These are phyloP conservation scores for Drosophila anomelani DNA, from an alignment of 2,888 invertebrate genomes.

Conservation along the genomic window DNA sequence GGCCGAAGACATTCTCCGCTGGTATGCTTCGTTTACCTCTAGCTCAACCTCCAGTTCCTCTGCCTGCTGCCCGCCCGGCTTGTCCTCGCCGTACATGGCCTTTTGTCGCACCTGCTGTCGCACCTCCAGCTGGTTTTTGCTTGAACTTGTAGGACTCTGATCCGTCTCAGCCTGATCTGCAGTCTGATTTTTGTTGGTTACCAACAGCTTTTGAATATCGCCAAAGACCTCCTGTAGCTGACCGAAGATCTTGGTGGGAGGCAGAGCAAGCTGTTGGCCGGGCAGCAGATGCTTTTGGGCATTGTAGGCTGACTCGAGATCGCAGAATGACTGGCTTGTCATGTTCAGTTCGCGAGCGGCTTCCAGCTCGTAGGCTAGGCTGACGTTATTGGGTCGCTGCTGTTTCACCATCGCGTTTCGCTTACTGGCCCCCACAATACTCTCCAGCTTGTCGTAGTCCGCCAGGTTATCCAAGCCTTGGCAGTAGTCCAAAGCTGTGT, in stretches of 20 bases:
- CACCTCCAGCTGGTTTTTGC: slow-evolving; percentile 40
- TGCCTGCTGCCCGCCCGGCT: not conserved
- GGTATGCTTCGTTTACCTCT: slow-evolving; percentile 29
- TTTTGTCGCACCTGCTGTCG: slow-evolving; percentile 49
- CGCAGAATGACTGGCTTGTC: slow-evolving; percentile 55
- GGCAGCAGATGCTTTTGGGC: slow-evolving; percentile 67
- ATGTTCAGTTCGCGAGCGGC: slow-evolving; percentile 42
- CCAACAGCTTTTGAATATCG: slow-evolving; percentile 55
- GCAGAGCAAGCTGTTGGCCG: slow-evolving; percentile 45
- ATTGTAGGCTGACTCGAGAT: slow-evolving; percentile 77
- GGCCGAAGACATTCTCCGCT: slow-evolving; percentile 69
- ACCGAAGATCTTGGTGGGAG: slow-evolving; percentile 67
- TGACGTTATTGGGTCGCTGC: slow-evolving; percentile 36
- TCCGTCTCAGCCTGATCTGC: not conserved
- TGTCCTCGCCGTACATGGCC: slow-evolving; percentile 56
- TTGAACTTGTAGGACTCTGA: slow-evolving; percentile 24
- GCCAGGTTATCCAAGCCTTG: slow-evolving; percentile 74
- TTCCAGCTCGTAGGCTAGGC: slow-evolving; percentile 61
- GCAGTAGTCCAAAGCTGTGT: slow-evolving; percentile 71
- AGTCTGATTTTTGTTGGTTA: not conserved
- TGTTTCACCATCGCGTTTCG: slow-evolving; percentile 41
- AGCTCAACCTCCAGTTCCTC: slow-evolving; percentile 4
- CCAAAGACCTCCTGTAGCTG: slow-evolving; percentile 54
- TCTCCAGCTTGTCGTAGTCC: slow-evolving; percentile 71
- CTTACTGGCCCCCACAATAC: slow-evolving; percentile 15